phyloP scores from a whole-genome alignment of 2,797 vertebrate species.

The Etheostoma perlongum region DNA sequence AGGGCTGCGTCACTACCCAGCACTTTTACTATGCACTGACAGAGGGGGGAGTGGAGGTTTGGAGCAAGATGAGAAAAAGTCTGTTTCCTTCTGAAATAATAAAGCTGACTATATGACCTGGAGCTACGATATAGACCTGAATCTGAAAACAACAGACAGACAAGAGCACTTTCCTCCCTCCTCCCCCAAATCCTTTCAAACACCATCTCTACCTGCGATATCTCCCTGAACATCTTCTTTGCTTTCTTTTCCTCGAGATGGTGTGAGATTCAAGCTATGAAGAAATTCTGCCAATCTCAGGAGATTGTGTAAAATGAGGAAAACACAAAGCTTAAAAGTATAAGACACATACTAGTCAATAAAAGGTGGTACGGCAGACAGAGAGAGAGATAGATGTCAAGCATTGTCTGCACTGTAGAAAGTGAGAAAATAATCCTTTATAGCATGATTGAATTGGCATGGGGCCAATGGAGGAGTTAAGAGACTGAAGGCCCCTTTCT shows the following conservation, averaged over 20 bases:
- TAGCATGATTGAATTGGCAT: slow-evolving; percentile 37
- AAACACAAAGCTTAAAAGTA: slow-evolving; percentile 36
- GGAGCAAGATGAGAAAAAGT: slow-evolving; percentile 34
- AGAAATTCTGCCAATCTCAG: slow-evolving; percentile 23
- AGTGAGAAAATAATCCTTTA: slow-evolving; percentile 39
- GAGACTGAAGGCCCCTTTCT: slow-evolving; percentile 14
- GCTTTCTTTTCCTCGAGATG: slow-evolving; percentile 10
- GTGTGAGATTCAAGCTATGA: slow-evolving; percentile 31
- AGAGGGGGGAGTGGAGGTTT: slow-evolving; percentile 10
- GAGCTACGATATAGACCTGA: slow-evolving; percentile 42
- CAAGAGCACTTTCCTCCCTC: slow-evolving; percentile 44
- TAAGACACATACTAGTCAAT: slow-evolving; percentile 15
- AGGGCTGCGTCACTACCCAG: slow-evolving; percentile 52
- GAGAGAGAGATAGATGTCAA: slow-evolving; percentile 11
- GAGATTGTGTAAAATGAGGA: slow-evolving; percentile 10
- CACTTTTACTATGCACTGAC: slow-evolving; percentile 30
- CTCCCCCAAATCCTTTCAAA: slow-evolving; percentile 51
- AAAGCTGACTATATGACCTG: slow-evolving; percentile 44
- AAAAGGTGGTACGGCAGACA: slow-evolving; percentile 12
- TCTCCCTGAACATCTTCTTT: slow-evolving; percentile 43
- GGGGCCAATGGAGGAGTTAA: slow-evolving; percentile 28
- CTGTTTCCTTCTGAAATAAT: slow-evolving; percentile 48
- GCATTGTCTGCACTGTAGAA: slow-evolving; percentile 38
- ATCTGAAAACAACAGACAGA: slow-evolving; percentile 55
- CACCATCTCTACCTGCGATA: slow-evolving; percentile 50